Conservation (phyloP, 2,113 vertebrate genomes). For the Atrichornis clamosus region DNA sequence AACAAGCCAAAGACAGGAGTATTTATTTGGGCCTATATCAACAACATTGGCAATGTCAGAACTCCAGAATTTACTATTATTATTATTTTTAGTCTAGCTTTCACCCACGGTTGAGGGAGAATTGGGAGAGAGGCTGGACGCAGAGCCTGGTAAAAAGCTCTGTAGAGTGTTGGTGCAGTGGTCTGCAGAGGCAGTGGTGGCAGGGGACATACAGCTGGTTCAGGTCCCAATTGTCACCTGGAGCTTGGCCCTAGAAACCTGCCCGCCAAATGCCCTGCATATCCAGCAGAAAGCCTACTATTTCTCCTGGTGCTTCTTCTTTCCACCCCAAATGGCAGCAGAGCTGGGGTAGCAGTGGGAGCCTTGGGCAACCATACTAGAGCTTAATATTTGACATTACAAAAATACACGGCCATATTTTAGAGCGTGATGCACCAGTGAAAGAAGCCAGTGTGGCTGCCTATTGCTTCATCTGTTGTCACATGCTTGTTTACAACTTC, state of each 20-base stretch:
- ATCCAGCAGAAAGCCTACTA: background rate
- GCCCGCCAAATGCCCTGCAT: rapidly evolving
- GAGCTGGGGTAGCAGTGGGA: background rate
- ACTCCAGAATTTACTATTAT: background rate
- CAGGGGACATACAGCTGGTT: background rate
- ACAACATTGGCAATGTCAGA: background rate
- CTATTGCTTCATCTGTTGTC: constrained; percentile 25
- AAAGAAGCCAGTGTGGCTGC: background rate
- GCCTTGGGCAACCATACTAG: background rate
- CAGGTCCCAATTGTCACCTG: background rate
- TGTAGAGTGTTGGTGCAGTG: background rate
- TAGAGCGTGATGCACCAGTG: background rate
- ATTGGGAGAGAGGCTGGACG: background rate
- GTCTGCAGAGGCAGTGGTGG: background rate
- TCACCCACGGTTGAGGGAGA: background rate
- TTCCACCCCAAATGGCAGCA: background rate
- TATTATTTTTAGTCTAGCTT: background rate
- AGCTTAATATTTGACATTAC: background rate
- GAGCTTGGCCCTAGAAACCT: background rate
- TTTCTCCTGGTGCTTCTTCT: background rate
- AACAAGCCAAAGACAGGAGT: background rate
- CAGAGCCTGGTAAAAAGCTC: background rate
- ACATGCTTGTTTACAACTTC: constrained; percentile 31
- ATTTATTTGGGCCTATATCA: background rate
- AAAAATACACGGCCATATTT: background rate